Conservation (phyloP, 2,113 vertebrate genomes). For the Gila orcuttii region DNA sequence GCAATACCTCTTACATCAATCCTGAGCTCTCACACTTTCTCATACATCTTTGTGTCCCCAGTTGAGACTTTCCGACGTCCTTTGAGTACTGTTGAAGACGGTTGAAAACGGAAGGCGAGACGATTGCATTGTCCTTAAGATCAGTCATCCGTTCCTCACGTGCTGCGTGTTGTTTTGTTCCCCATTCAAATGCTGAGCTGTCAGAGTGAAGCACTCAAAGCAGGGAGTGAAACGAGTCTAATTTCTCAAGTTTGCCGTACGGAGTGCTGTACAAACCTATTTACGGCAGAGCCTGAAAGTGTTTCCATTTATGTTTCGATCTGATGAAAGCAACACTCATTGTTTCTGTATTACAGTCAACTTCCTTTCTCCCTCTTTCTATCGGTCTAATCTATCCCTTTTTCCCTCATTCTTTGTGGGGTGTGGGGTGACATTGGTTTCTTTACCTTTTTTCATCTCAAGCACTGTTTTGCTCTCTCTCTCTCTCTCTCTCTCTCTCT, state of each 20-base stretch:
- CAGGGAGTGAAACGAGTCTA: constrained; percentile 37
- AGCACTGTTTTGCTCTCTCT: too few species aligned
- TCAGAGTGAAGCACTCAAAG: constrained; percentile 21
- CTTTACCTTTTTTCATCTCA: constrained; percentile 19
- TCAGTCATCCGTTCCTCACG: constrained; percentile 39
- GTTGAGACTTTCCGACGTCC: constrained; percentile 22
- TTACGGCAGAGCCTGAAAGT: not conserved
- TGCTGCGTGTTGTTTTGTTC: constrained; percentile 47
- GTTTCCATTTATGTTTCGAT: constrained; percentile 14
- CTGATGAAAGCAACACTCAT: not conserved
- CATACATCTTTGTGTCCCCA: not conserved
- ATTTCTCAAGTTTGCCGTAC: not conserved
- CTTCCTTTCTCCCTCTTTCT: constrained; percentile 27
- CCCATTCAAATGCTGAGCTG: constrained; percentile 36
- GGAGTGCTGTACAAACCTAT: constrained; percentile 8
- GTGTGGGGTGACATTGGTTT: not conserved
- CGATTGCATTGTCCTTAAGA: constrained; percentile 18
- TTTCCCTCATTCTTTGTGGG: constrained; percentile 3
- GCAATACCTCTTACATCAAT: constrained; percentile 18
- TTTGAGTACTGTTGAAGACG: not conserved
- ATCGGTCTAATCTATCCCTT: not conserved
- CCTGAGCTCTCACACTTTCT: constrained; percentile 21
- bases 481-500: too few species aligned
- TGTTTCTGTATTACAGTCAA: constrained; percentile 13
- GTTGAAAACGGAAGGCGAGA: constrained; percentile 34